These are phyloP conservation scores for Zhuqinia jingwanae DNA, from an alignment of 2,888 invertebrate species.

Conservation along the genomic window DNA sequence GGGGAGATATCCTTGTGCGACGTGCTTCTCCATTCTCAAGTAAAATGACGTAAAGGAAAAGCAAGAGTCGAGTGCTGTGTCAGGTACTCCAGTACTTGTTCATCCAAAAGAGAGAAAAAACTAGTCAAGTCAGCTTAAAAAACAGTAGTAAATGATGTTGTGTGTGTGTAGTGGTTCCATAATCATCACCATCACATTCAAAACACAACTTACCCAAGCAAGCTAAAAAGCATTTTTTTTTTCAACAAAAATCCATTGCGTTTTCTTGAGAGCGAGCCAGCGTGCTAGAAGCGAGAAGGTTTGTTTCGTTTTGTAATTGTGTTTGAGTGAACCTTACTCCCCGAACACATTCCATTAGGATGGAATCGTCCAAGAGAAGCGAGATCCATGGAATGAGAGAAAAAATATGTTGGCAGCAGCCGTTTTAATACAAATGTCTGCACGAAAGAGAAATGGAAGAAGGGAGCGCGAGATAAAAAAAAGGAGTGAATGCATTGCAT, in stretches of 20 bases:
- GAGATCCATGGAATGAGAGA: constrained; percentile 25
- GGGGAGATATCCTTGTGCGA: constrained; percentile 50
- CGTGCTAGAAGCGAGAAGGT: not conserved
- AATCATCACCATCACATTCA: constrained; percentile 4
- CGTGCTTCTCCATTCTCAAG: constrained; percentile 14
- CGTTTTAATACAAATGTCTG: not conserved
- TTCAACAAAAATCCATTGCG: constrained; percentile 8
- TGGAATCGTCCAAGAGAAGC: constrained; percentile 29
- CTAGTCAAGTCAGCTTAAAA: not conserved
- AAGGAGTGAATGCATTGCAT: not conserved
- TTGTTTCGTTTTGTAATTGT: constrained; percentile 21
- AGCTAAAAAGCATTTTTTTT: constrained; percentile 2
- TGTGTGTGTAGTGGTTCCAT: constrained; percentile 29
- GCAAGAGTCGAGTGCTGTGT: constrained; percentile 67
- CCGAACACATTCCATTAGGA: constrained; percentile 48
- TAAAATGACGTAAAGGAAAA: constrained; percentile 57
- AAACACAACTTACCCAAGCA: not conserved
- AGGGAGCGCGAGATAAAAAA: not conserved
- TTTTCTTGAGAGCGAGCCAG: constrained; percentile 5
- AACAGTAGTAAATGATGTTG: constrained; percentile 29
- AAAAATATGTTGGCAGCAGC: constrained; percentile 15
- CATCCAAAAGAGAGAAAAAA: constrained; percentile 22
- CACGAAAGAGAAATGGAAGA: not conserved
- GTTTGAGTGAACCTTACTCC: constrained; percentile 54
- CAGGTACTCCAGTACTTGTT: constrained; percentile 34